Percentiles rank a stretch among this genome's conserved stretches.
phyloP scores from a whole-genome alignment of 2,113 vertebrate species.

The Calyptommatus sinebrachiatus region DNA sequence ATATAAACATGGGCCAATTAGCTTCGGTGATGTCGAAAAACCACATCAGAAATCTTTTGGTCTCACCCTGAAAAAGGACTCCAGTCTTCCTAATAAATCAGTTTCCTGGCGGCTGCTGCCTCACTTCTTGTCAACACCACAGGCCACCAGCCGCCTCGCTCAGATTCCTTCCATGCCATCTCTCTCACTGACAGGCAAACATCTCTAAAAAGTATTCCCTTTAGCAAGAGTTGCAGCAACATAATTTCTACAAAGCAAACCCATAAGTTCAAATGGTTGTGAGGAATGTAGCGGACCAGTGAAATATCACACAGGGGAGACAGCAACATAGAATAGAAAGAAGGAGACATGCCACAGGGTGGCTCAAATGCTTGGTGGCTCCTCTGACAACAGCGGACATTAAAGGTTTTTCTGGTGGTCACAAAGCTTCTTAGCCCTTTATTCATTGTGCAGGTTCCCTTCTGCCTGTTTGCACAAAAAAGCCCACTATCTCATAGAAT shows the following conservation, averaged over 20 bases:
- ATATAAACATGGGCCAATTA: constrained; percentile 21
- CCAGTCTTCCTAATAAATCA: background rate
- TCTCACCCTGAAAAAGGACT: constrained; percentile 21
- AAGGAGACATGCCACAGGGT: background rate
- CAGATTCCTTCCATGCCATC: background rate
- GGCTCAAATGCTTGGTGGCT: background rate
- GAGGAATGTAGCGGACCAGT: background rate
- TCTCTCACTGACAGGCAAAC: constrained; percentile 9
- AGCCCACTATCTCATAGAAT: too few species aligned
- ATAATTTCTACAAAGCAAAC: constrained; percentile 12
- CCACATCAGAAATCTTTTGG: constrained; percentile 34
- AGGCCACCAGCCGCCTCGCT: background rate
- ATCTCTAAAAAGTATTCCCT: constrained; percentile 15
- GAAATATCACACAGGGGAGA: constrained; percentile 13
- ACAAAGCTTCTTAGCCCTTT: too few species aligned
- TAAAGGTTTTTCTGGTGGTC: background rate
- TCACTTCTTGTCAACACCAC: constrained; percentile 15
- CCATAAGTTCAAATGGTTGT: background rate
- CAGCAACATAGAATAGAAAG: background rate
- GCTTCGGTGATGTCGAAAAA: background rate
- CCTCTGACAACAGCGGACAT: background rate
- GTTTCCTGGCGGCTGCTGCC: constrained; percentile 8
- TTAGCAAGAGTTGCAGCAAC: background rate
- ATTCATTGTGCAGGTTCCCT: too few species aligned
- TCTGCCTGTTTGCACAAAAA: too few species aligned